Percentiles rank a stretch among this genome's conserved stretches.
phyloP scores from a whole-genome alignment of 2,113 vertebrate genomes.

The Ailurus styani region DNA sequence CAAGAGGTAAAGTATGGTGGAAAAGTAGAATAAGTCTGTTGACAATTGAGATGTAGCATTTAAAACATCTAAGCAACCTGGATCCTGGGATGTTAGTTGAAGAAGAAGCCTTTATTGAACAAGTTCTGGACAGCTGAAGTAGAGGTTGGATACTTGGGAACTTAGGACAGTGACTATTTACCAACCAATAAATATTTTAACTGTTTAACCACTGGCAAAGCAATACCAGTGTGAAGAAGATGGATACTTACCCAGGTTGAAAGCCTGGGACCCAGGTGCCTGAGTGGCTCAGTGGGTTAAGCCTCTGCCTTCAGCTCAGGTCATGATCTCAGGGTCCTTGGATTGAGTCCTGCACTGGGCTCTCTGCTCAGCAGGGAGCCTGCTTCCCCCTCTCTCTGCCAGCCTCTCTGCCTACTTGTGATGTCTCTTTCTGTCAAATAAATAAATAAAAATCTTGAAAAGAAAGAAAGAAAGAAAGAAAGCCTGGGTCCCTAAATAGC shows the following conservation, averaged over 20 bases:
- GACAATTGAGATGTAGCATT: not conserved
- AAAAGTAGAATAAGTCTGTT: not conserved
- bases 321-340: no score
- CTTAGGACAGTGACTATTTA: not conserved
- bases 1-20: not conserved
- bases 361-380: no score
- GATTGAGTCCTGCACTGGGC: no score
- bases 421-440: no score
- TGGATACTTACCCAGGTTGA: not conserved
- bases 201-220: not conserved
- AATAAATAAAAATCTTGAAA: no score
- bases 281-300: no score
- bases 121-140: not conserved
- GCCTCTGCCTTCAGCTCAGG: no score
- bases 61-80: not conserved
- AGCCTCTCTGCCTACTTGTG: no score
- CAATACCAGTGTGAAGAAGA: not conserved
- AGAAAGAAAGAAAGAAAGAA: no score
- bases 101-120: no score
- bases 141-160: not conserved
- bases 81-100: not conserved
- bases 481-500: not conserved
- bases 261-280: not conserved
- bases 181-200: not conserved
- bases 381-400: no score